Evolutionary conservation across 2,797 vertebrate species (phyloP).

Genomic region (Dermochelys coriacea): DNA sequence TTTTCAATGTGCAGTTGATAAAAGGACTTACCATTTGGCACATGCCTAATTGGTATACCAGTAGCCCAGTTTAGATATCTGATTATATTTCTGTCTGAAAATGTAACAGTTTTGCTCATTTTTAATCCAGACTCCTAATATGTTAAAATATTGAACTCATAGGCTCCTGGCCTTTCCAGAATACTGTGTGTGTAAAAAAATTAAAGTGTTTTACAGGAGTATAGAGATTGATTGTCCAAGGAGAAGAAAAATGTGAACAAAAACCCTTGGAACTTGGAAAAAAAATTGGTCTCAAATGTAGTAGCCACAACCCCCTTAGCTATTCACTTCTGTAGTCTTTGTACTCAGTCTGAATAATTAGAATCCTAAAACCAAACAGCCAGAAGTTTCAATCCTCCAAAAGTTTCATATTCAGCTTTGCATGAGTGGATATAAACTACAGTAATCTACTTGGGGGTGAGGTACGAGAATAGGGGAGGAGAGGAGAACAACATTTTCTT

Average conservation of each 20-base stretch:
- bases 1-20: background rate
- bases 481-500: slow-evolving; percentile 18
- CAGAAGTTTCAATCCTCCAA: background rate
- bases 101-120: background rate
- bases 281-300: background rate
- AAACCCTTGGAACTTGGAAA: background rate
- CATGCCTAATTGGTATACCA: background rate
- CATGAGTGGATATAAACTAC: slow-evolving; percentile 19
- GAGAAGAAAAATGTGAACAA: slow-evolving; percentile 24
- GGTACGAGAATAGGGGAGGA: background rate
- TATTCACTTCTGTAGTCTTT: slow-evolving; percentile 1
- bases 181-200: background rate
- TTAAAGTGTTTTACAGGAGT: slow-evolving; percentile 22
- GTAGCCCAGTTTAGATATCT: background rate
- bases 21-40: background rate
- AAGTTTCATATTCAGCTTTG: slow-evolving; percentile 28
- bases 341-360: slow-evolving; percentile 30
- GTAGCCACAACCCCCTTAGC: background rate
- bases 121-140: background rate
- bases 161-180: background rate
- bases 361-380: slow-evolving; percentile 34
- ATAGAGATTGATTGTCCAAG: background rate
- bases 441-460: background rate
- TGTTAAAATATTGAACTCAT: background rate
- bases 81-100: background rate